phyloP scores from a whole-genome alignment of 2,888 invertebrate genomes.

The Drosophila glabriapex region DNA sequence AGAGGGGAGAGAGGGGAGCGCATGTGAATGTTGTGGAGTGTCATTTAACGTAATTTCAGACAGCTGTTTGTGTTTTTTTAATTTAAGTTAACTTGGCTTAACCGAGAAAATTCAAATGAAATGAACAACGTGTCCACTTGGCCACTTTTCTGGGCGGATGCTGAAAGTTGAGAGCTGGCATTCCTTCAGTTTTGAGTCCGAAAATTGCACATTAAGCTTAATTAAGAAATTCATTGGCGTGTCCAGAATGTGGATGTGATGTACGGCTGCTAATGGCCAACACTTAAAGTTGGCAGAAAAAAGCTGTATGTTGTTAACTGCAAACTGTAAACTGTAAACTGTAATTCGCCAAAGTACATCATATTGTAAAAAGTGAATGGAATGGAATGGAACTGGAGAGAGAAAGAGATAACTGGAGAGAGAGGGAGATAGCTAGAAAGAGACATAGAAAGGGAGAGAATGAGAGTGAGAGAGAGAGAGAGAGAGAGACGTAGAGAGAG shows the following conservation, averaged over 20 bases:
- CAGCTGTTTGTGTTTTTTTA: conserved; percentile 42
- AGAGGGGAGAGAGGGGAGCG: background rate
- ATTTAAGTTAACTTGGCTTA: conserved; percentile 44
- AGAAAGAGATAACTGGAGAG: background rate
- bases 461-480: background rate
- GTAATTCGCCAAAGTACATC: conserved; percentile 24
- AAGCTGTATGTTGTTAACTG: conserved; percentile 8
- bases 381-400: background rate
- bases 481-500: background rate
- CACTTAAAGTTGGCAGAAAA: conserved; percentile 51
- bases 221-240: conserved; percentile 78
- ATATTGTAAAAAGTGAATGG: conserved; percentile 5
- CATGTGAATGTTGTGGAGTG: conserved; percentile 49
- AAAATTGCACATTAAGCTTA: conserved; percentile 78
- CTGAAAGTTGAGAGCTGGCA: conserved; percentile 4
- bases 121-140: conserved; percentile 59
- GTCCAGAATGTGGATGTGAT: conserved; percentile 55
- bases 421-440: background rate
- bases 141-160: conserved; percentile 9
- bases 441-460: too few species aligned
- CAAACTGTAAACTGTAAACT: conserved; percentile 17
- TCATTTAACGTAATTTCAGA: conserved; percentile 54
- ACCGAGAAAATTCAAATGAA: conserved; percentile 64
- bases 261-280: conserved; percentile 55
- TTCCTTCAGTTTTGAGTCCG: conserved; percentile 20